A percentile compares a stretch with the other conserved stretches of the same genome.
These are phyloP conservation scores for Neoniphon sammara DNA, from an alignment of 2,797 vertebrate genomes.

Conservation along the genomic window DNA sequence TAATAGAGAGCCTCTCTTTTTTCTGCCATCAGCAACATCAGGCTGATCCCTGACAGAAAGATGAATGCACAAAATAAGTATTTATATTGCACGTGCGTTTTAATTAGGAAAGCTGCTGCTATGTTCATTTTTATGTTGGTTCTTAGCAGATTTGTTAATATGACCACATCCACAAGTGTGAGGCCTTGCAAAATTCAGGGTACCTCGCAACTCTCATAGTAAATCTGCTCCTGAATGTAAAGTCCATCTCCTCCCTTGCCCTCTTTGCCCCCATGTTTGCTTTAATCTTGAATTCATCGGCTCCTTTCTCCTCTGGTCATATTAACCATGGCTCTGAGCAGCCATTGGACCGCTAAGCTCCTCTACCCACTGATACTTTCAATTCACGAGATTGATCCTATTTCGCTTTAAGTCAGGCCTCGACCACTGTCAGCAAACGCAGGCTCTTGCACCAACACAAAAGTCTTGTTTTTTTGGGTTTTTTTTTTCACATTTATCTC, in stretches of 20 bases:
- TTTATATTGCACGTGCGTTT: too few species aligned
- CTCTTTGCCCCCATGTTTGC: conserved; percentile 45
- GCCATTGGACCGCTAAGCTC: conserved; percentile 68
- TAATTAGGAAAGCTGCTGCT: too few species aligned
- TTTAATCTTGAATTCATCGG: conserved; percentile 61
- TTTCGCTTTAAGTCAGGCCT: conserved; percentile 72
- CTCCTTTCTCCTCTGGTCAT: conserved; percentile 67
- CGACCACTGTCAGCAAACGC: conserved; percentile 70
- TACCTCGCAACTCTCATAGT: too few species aligned
- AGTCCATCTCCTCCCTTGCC: conserved; percentile 33
- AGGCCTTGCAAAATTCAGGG: too few species aligned
- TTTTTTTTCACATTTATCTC: conserved; percentile 39
- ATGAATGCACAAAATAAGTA: too few species aligned
- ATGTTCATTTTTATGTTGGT: too few species aligned
- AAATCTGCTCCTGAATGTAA: conserved; percentile 14
- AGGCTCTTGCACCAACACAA: conserved; percentile 34
- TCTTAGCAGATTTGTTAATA: too few species aligned
- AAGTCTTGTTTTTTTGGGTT: conserved; percentile 28
- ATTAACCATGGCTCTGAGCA: conserved; percentile 54
- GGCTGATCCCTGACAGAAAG: too few species aligned
- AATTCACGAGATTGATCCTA: conserved; percentile 70
- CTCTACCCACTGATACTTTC: conserved; percentile 61
- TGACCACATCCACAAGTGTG: too few species aligned
- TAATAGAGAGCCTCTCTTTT: too few species aligned
- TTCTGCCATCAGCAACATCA: too few species aligned